Evolutionary conservation across 2,797 vertebrate species (phyloP), one percentile per base, ranked within the genome.

Genomic region (Paedocypris micromegethes): DNA sequence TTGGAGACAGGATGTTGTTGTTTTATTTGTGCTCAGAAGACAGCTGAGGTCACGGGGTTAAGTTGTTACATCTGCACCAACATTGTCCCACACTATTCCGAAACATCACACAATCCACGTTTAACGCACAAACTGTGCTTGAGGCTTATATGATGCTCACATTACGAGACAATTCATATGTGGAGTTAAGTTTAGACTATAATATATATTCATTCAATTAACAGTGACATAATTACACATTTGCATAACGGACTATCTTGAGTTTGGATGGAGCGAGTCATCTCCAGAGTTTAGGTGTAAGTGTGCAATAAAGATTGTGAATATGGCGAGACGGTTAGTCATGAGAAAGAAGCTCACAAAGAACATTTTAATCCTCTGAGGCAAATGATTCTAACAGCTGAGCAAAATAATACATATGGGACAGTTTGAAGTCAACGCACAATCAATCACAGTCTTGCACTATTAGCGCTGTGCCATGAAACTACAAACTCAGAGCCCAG

Each of bases 1-100:
- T 75, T 61, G 72, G 5, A 72, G 73, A 84, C 88, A 87, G 87
- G 90, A 90, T 90, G 88, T 87, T 85, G 86, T 86, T 82, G 75
- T 86, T 89, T 87, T 85, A 88, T 90, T 88, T 87, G 86, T 83
- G 80, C 82, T 80, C 80, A 80, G 81, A 75, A 86, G 84, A 88
- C 84, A 84, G 84, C 83, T 74, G 82, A 84, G 87, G 85, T 86
- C 81, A 45, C 46, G 5, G 72, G 86, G 88, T 88, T 87, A 89
- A 88, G 81, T 85, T 55, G 77, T 84, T 84, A 86, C 87, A 88
- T 90, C 87, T 91, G 86, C 82, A 82, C 76, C 37, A 8, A 77
- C 79, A 64, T 79, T 73, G 78, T 86, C 83, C 82, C 82, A 84
- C 79, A 82, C 74, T 61, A 57, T 52, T 68, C 64, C 59, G 9